Conservation (phyloP, 2,797 vertebrate genomes). For the Octomys mimax region DNA sequence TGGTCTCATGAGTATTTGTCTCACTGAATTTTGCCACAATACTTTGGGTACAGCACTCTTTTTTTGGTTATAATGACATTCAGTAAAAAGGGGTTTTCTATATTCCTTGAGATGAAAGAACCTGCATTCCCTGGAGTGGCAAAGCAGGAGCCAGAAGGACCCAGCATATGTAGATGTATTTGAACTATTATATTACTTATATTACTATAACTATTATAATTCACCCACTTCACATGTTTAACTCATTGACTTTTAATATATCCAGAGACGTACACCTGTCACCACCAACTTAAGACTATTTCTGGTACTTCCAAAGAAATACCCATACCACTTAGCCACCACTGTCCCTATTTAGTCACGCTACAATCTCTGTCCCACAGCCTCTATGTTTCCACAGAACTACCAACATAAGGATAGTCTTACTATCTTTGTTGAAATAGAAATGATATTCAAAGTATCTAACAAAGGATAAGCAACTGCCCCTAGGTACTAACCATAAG, state of each 20-base stretch:
- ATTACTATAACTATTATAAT: background rate
- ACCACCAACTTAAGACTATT: background rate
- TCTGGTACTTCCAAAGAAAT: background rate
- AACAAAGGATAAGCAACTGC: background rate
- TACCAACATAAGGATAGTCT: background rate
- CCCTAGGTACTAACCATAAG: background rate
- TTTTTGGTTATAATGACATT: background rate
- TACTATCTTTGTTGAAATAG: background rate
- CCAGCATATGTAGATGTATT: background rate
- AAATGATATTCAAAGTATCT: conserved; percentile 19
- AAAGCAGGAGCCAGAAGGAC: background rate
- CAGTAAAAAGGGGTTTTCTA: background rate
- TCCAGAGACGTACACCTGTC: background rate
- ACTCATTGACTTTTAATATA: background rate
- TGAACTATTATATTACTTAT: background rate
- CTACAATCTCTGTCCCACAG: background rate
- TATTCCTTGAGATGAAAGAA: background rate
- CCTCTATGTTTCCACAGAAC: background rate
- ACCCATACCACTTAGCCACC: background rate
- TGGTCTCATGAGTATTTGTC: no score
- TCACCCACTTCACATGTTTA: background rate
- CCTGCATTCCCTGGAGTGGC: background rate
- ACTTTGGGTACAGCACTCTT: background rate
- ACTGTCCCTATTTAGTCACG: no score
- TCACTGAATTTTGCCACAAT: no score